phyloP scores from a whole-genome alignment of 2,113 vertebrate species.

The Macquaria australasica region DNA sequence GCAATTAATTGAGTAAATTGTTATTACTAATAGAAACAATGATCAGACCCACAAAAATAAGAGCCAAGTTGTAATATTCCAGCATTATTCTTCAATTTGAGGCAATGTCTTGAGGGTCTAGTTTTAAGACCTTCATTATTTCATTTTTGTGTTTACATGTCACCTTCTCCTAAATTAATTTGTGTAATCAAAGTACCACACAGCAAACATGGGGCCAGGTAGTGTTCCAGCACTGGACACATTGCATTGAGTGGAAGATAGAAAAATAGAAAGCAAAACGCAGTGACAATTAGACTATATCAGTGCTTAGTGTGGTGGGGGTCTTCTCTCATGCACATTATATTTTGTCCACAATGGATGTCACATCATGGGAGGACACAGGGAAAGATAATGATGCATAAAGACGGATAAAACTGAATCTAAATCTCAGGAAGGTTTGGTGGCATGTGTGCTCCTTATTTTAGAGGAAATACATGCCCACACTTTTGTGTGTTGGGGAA shows the following conservation, averaged over 20 bases:
- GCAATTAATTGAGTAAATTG: neutral
- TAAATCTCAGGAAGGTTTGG: neutral
- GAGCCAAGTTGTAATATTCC: neutral
- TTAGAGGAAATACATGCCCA: neutral
- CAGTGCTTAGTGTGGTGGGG: neutral
- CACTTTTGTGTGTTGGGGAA: conserved; percentile 14
- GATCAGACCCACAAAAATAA: neutral
- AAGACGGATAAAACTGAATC: neutral
- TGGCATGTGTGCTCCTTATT: neutral
- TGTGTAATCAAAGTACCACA: neutral
- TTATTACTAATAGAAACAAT: neutral
- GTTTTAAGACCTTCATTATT: neutral
- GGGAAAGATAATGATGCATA: neutral
- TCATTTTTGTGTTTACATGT: neutral
- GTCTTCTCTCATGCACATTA: neutral
- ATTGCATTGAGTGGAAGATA: neutral
- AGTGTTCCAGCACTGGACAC: neutral
- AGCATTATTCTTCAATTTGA: neutral
- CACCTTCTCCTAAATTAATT: neutral
- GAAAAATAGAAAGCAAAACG: conserved; percentile 3
- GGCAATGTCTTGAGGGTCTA: too few species aligned
- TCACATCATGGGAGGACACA: neutral
- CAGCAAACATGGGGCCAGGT: neutral
- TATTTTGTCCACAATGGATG: neutral
- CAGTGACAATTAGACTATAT: neutral